Base-by-base conservation (phyloP, 2,113 vertebrate genomes). In the Alces alces region DNA sequence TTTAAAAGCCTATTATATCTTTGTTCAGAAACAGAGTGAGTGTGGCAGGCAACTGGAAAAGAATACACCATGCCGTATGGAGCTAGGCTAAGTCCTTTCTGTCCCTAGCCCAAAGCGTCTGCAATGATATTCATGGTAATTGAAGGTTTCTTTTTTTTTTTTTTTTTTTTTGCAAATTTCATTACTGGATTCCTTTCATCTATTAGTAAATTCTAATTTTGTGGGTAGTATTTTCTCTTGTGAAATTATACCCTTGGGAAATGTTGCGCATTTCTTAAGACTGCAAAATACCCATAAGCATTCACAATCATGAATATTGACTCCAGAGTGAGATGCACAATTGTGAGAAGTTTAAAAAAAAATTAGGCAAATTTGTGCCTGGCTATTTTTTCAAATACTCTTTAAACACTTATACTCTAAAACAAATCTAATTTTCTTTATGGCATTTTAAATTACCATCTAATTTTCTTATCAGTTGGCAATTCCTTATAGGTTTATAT, bases 171-270 rank as follows among this genome's bases (percentile, higher is more conserved):
- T 85, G 83, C 88, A 91, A 93, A 89, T 92, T 30, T 86, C 92
- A 86, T 96, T 98, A 78, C n/a, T 52, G 7, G 50, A 93, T 60
- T 96, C 39, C 89, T 98, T 96, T 97, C 95, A 97, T 91, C 92
- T 97, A 95, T 92, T 96, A 97, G 80, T 64, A 95, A 92, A 97
- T 96, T 84, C 61, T 96, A 70, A 90, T 93, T 97, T 89, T 95
- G 50, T 64, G 87, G 19, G 45, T 73, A 94, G 50, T 61, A 78
- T 33, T 94, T 95, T 95, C 91, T 70, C 86, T 93, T 55, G 25
- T 92, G 64, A 96, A 97, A 96, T 90, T 96, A 96, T 95, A 93
- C 78, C 66, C 55, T 94, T 92, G 57, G 28, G 61, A 94, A 92
- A 85, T 47, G n/a, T 43, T 89, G 43, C 66, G 3, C 60, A 66